A percentile compares a stretch with the other conserved stretches of the same genome.
Conservation (phyloP, 2,113 vertebrate genomes). For the Pongo pygmaeus region DNA sequence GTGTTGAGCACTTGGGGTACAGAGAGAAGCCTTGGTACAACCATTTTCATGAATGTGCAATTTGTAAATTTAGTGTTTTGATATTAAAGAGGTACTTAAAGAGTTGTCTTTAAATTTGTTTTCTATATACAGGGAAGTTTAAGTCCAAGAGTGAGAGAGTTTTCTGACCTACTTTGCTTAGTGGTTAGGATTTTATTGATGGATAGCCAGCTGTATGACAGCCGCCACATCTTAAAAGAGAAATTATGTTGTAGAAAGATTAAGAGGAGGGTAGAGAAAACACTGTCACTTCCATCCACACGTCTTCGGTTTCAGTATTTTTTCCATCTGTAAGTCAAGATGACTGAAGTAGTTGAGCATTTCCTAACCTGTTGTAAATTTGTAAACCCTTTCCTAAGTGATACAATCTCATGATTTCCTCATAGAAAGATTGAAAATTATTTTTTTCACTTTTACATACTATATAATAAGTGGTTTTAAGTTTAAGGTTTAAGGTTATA, state of each 20-base stretch:
- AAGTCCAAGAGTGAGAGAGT: not conserved
- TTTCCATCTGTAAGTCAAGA: not conserved
- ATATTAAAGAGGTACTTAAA: not conserved
- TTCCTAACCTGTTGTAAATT: not conserved
- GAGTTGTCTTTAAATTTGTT: not conserved
- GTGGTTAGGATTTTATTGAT: not conserved
- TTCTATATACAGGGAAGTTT: not conserved
- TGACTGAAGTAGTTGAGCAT: not conserved
- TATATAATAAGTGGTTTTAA: not conserved
- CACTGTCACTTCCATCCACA: not conserved
- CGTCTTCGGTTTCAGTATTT: not conserved
- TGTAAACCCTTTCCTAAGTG: not conserved
- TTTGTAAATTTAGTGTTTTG: not conserved
- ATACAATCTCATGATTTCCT: not conserved
- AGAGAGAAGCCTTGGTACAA: not conserved
- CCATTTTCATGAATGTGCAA: not conserved
- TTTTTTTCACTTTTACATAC: constrained; percentile 2
- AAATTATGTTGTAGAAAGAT: not conserved
- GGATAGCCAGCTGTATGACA: not conserved
- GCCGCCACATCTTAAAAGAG: not conserved
- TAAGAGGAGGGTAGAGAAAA: not conserved
- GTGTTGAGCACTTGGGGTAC: not conserved
- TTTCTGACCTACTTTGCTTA: not conserved
- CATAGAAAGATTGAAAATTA: not conserved
- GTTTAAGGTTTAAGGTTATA: not conserved